These are phyloP conservation scores for Sternarchorhynchus goeldii DNA, from an alignment of 2,797 vertebrate genomes.

Conservation along the genomic window DNA sequence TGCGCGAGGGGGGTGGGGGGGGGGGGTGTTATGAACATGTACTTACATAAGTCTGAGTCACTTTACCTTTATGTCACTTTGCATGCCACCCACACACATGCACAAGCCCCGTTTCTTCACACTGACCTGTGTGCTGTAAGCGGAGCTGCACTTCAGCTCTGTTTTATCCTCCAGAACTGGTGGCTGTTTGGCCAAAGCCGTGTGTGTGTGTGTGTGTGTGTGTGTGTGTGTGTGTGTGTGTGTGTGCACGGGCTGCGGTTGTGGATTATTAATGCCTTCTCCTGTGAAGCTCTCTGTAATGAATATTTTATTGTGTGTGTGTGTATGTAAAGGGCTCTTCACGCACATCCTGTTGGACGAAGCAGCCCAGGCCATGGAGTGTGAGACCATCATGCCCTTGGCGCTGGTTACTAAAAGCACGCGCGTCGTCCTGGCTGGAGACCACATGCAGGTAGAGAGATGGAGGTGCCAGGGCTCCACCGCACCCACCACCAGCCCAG, in stretches of 20 bases:
- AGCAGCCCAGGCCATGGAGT: slow-evolving; percentile 99
- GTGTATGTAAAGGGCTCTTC: slow-evolving; percentile 83
- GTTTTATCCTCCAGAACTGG: neutral
- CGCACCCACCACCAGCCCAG: too few species aligned
- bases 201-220: slow-evolving; percentile 1
- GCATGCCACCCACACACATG: too few species aligned
- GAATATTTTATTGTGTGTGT: slow-evolving; percentile 47
- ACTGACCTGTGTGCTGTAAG: neutral
- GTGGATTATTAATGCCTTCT: slow-evolving; percentile 42
- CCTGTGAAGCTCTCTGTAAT: slow-evolving; percentile 45
- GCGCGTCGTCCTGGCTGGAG: slow-evolving; percentile 94
- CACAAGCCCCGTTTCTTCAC: too few species aligned
- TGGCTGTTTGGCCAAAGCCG: neutral
- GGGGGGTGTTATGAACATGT: too few species aligned
- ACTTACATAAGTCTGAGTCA: too few species aligned
- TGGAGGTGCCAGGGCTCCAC: neutral
- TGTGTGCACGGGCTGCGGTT: neutral
- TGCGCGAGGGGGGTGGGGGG: too few species aligned
- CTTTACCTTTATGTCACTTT: too few species aligned
- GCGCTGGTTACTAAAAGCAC: slow-evolving; percentile 92
- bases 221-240: neutral
- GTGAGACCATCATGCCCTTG: slow-evolving; percentile 99
- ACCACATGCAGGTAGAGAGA: slow-evolving; percentile 94
- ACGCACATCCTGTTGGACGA: slow-evolving; percentile 97
- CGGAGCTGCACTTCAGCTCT: neutral